Evolutionary conservation across 1,140 invertebrate genomes (phyloP), one percentile per base, ranked within the genome.

Genomic region (Eubasilissa regina): DNA sequence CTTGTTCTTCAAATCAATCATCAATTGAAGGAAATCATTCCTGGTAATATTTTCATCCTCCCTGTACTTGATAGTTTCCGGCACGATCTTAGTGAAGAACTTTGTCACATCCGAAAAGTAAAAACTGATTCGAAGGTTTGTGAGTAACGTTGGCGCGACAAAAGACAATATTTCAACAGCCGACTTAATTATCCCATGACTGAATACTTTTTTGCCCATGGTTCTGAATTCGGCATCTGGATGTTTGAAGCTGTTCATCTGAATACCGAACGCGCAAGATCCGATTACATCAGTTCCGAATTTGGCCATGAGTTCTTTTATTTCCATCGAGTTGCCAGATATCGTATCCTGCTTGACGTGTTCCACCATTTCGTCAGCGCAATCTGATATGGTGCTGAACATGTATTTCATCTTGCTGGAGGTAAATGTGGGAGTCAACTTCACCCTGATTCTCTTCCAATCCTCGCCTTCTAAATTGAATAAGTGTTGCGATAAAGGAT

Each of bases 1-100:
- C 10, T 79, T 80, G 53, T 85, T 83, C 79, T 89, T 91, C 58
- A 93, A 82, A 19, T 93, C 89, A 13, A 93, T 89, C 35, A 93
- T 84, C 0, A 92, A 84, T 83, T 93, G 91, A 83, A 93, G 86
- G 78, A 92, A 92, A 83, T 93, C 92, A 77, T 91, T 88, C 44
- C 91, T 86, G 15, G 85, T 87, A 48, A 88, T 84, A 43, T 82
- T 85, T 76, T 88, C 83, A 51, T 85, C 86, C 72, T 90, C 84
- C 0, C 92, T 85, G 78, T 91, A 87, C 9, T 85, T 85, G 15
- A 92, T 87, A 55, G 91, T 91, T 80, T 92, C 87, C 62, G 87
- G 87, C 0, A 92, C 90, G 25, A 91, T 84, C 58, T 89, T 84
- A 55, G 85, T 88, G 82, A 92, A 92, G 80, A 92, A 93, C 11